A percentile compares a stretch with the other conserved stretches of the same genome.
phyloP scores from a whole-genome alignment of 2,113 vertebrate genomes.

The Ciconia boyciana region DNA sequence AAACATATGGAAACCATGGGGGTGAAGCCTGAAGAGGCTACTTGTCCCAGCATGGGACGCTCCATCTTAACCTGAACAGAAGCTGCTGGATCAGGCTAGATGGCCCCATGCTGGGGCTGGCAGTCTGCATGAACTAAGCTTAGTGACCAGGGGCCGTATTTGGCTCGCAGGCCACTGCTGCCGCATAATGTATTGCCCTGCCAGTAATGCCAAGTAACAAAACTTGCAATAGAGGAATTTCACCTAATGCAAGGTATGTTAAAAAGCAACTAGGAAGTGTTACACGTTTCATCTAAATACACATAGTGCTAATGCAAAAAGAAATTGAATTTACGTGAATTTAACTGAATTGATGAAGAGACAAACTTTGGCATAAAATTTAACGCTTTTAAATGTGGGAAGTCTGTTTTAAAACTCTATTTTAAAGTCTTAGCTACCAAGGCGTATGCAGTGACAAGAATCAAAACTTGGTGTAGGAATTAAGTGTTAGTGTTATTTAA shows the following conservation, averaged over 20 bases:
- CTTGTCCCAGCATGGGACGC: slow-evolving; percentile 9
- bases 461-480: background rate
- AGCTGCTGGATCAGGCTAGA: background rate
- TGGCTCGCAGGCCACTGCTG: background rate
- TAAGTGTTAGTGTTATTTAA: background rate
- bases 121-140: background rate
- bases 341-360: background rate
- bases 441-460: background rate
- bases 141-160: background rate
- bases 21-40: background rate
- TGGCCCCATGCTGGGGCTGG: background rate
- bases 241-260: no score
- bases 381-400: background rate
- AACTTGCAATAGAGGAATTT: background rate
- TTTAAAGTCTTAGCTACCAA: background rate
- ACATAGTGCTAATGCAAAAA: background rate
- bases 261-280: background rate
- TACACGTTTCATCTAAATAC: background rate
- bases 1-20: slow-evolving; percentile 26
- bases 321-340: background rate
- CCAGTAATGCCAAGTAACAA: background rate
- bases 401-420: background rate
- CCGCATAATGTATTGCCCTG: rapidly evolving
- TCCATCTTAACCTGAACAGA: background rate
- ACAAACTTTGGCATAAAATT: background rate